Evolutionary conservation across 2,113 vertebrate genomes (phyloP), one percentile per base, ranked within the genome.

Genomic region (Mohoua ochrocephala): DNA sequence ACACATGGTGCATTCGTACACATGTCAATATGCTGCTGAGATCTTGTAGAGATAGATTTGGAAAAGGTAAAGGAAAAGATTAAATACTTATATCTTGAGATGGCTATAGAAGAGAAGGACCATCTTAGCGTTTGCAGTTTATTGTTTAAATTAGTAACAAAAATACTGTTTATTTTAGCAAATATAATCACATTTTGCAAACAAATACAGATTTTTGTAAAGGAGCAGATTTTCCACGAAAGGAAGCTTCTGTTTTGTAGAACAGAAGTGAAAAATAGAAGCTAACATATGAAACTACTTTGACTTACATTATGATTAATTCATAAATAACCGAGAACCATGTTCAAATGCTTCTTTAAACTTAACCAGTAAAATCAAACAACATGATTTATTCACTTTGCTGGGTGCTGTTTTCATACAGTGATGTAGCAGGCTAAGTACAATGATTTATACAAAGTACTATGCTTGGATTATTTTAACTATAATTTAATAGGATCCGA

Each of bases 141-240:
- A 94, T 92, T 94, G 42, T 81, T 97, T 59, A 89, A 82, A 84
- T 82, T 65, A 54, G 69, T 84, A 94, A 94, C 67, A 95, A 96
- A 97, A 97, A 96, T 96, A 87, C 57, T 69, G 6, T 92, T 91
- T 68, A 82, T 57, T 87, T 95, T 89, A 87, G 50, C 49, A 93
- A 71, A 95, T 92, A 81, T n/a, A 78, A 91, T 35, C 78, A 57
- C n/a, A 80, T 56, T 94, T 75, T 76, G 35, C 59, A 76, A 84
- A 91, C 22, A 86, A 61, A 59, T 59, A 87, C 50, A 76, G 45
- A 61, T 89, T 95, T 73, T 92, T 94, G 65, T 63, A 71, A 42
- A 65, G 21, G 42, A 89, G 30, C 59, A 90, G 64, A 31, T 94
- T 92, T 96, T 91, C 35, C 76, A 75, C 33, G 33, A 95, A 87